Conservation (phyloP, 92 coral and sea anemone species). For the Phenganax subtilis region DNA sequence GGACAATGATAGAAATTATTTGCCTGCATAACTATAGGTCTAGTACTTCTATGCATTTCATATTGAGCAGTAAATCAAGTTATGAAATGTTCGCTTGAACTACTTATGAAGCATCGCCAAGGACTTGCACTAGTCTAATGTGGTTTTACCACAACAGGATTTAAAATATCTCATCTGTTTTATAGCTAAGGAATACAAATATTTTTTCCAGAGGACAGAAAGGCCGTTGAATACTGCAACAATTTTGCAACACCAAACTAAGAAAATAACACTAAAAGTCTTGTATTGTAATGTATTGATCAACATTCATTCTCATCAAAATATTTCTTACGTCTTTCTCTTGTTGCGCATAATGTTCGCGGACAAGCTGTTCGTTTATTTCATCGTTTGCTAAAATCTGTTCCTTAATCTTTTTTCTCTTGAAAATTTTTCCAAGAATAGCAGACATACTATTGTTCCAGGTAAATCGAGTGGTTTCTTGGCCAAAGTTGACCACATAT, state of each 20-base stretch:
- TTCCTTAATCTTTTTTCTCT: not conserved
- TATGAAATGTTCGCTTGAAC: no score
- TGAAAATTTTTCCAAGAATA: slow-evolving; percentile 11
- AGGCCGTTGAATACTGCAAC: not conserved
- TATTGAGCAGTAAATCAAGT: no score
- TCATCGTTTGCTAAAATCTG: slow-evolving; percentile 11
- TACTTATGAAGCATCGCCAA: no score
- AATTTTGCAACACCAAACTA: not conserved
- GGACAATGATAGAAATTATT: no score
- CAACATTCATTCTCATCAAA: not conserved
- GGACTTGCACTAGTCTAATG: no score
- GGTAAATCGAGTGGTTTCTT: not conserved
- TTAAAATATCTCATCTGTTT: no score
- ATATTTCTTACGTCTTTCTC: slow-evolving; percentile 28
- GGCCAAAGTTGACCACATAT: not conserved
- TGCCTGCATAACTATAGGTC: no score
- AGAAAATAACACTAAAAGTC: not conserved
- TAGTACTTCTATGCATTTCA: no score
- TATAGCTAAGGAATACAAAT: no score
- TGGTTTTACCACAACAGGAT: no score
- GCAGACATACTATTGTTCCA: slow-evolving; percentile 7
- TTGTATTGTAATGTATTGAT: not conserved
- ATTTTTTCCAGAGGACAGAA: no score
- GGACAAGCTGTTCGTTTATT: slow-evolving; percentile 19
- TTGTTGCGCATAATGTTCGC: slow-evolving; percentile 29